Evolutionary conservation across 2,113 vertebrate species (phyloP).

Genomic region (Pygoscelis antarcticus): DNA sequence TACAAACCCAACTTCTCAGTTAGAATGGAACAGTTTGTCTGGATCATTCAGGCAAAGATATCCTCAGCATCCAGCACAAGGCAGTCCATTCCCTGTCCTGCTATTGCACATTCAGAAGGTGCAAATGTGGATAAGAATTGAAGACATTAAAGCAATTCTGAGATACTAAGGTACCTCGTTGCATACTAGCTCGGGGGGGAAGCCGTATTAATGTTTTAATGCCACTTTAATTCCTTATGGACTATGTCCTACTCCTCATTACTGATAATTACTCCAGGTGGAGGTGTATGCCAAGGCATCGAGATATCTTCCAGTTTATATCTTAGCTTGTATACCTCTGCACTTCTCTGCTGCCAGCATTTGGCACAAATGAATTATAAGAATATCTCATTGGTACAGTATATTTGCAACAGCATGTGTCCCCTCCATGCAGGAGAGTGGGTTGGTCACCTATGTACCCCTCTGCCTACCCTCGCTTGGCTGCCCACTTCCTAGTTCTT

Average conservation of each 20-base stretch:
- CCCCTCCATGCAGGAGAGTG: not conserved
- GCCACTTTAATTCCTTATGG: not conserved
- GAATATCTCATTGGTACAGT: too few relatives aligned
- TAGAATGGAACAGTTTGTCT: not conserved
- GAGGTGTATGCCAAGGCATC: not conserved
- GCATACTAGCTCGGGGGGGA: rapidly evolving
- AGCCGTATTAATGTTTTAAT: not conserved
- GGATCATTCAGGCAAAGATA: not conserved
- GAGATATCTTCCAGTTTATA: not conserved
- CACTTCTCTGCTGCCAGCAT: not conserved
- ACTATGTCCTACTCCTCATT: not conserved
- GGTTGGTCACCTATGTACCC: rapidly evolving
- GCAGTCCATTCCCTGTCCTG: not conserved
- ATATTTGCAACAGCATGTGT: rapidly evolving
- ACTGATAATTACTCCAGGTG: rapidly evolving
- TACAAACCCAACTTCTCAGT: not conserved
- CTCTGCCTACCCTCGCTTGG: not conserved
- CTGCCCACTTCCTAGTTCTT: not conserved
- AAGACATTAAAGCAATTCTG: not conserved
- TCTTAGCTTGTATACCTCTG: not conserved
- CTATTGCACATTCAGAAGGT: not conserved
- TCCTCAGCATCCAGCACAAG: not conserved
- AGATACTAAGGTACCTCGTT: too few relatives aligned
- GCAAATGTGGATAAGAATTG: not conserved
- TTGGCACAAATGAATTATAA: not conserved